Evolutionary conservation across 2,113 vertebrate genomes (phyloP).

Genomic region (Myotis lucifugus): DNA sequence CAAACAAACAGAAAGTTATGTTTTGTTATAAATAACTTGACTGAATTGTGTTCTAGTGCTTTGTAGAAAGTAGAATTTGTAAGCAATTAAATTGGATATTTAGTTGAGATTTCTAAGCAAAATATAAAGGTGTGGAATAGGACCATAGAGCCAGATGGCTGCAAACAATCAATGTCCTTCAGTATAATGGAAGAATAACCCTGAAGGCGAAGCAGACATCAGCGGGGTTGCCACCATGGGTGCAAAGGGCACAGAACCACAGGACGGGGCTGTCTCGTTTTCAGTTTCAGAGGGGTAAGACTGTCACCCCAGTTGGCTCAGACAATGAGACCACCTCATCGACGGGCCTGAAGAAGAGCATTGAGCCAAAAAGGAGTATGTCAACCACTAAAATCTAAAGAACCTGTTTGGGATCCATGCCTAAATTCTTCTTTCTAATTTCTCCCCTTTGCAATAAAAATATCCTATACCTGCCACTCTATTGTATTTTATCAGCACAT

Average conservation of each 20-base stretch:
- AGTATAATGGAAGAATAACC: background rate
- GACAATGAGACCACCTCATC: background rate
- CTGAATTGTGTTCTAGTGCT: background rate
- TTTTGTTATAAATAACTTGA: background rate
- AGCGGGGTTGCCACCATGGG: background rate
- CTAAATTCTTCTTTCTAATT: background rate
- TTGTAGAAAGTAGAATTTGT: background rate
- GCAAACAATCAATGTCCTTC: background rate
- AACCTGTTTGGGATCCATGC: background rate
- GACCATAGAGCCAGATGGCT: background rate
- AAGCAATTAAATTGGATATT: background rate
- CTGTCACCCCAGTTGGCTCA: fast-evolving
- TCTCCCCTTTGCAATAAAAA: background rate
- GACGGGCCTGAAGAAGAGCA: background rate
- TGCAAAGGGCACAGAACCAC: background rate
- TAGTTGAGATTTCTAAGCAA: background rate
- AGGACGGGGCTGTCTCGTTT: background rate
- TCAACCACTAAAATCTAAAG: background rate
- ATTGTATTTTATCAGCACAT: background rate
- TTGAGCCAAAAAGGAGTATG: background rate
- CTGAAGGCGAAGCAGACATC: background rate
- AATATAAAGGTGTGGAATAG: background rate
- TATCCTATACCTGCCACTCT: background rate
- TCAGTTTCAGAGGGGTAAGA: background rate
- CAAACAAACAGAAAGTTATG: no score